A percentile compares a stretch with the other conserved stretches of the same genome.
phyloP scores from a whole-genome alignment of 2,888 invertebrate genomes.

The Leucophora obtusa region DNA sequence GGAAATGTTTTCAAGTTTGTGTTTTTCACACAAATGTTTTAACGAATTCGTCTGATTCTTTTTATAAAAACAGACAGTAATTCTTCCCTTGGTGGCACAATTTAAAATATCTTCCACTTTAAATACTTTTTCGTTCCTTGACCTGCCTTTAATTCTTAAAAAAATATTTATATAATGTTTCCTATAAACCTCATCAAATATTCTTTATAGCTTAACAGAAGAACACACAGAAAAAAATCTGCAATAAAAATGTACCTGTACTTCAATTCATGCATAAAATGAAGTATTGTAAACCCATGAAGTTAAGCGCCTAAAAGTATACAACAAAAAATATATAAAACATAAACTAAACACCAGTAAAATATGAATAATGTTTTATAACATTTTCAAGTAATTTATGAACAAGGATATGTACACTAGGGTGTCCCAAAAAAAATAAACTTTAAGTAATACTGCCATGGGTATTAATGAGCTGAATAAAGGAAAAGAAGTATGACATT shows the following conservation, averaged over 20 bases:
- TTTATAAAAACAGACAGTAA: too few relatives aligned
- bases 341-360: constrained; percentile 1
- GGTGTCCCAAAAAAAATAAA: background rate
- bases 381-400: background rate
- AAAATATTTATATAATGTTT: background rate
- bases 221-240: background rate
- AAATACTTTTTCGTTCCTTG: too few relatives aligned
- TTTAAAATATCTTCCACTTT: too few relatives aligned
- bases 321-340: constrained; percentile 63
- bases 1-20: too few relatives aligned
- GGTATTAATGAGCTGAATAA: too few relatives aligned
- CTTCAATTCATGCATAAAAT: constrained; percentile 21
- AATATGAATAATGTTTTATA: background rate
- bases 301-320: constrained; percentile 66
- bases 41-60: too few relatives aligned
- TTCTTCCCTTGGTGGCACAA: too few relatives aligned
- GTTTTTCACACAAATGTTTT: too few relatives aligned
- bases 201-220: background rate
- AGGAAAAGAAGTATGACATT: too few relatives aligned
- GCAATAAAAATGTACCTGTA: constrained; percentile 1
- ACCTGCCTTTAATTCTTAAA: too few relatives aligned
- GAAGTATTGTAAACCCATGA: constrained; percentile 10
- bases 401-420: background rate
- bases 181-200: background rate
- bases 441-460: too few relatives aligned